These are phyloP conservation scores for Patella ulyssiponensis DNA, from an alignment of 2,888 invertebrate species.

Conservation along the genomic window DNA sequence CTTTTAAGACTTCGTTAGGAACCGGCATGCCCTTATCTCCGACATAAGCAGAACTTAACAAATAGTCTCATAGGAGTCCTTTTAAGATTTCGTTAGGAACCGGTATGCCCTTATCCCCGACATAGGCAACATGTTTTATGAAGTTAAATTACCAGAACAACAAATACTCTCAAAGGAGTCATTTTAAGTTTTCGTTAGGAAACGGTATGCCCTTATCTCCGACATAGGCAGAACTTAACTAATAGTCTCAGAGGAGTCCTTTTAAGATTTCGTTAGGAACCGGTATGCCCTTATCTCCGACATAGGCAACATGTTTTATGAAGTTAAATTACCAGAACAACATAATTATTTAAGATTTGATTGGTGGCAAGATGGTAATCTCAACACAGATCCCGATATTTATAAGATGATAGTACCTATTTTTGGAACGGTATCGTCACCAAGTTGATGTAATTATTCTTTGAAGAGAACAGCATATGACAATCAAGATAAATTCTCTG, in stretches of 20 bases:
- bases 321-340: slow-evolving; percentile 18
- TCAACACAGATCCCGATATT: neutral
- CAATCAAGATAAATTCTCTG: neutral
- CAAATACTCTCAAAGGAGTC: too few relatives aligned
- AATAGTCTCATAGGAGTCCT: slow-evolving; percentile 21
- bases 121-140: slow-evolving; percentile 31
- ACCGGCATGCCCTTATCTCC: too few relatives aligned
- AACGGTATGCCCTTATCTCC: too few relatives aligned
- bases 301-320: slow-evolving; percentile 31
- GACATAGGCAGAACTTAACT: too few relatives aligned
- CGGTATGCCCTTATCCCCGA: slow-evolving; percentile 25
- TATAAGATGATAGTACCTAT: slow-evolving; percentile 29
- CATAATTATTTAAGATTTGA: slow-evolving; percentile 29
- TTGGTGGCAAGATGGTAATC: slow-evolving; percentile 27
- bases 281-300: slow-evolving; percentile 25
- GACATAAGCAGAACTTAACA: too few relatives aligned
- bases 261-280: slow-evolving; percentile 17
- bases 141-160: slow-evolving; percentile 11
- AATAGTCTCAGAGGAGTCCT: slow-evolving; percentile 20
- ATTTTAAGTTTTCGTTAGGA: too few relatives aligned
- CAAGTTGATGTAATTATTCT: slow-evolving; percentile 27
- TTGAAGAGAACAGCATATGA: slow-evolving; percentile 5
- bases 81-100: slow-evolving; percentile 17
- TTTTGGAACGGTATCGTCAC: slow-evolving; percentile 24
- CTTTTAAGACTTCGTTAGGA: too few relatives aligned